Base-by-base conservation (phyloP, 2,888 invertebrate species). In the Amblyteles armatorius region DNA sequence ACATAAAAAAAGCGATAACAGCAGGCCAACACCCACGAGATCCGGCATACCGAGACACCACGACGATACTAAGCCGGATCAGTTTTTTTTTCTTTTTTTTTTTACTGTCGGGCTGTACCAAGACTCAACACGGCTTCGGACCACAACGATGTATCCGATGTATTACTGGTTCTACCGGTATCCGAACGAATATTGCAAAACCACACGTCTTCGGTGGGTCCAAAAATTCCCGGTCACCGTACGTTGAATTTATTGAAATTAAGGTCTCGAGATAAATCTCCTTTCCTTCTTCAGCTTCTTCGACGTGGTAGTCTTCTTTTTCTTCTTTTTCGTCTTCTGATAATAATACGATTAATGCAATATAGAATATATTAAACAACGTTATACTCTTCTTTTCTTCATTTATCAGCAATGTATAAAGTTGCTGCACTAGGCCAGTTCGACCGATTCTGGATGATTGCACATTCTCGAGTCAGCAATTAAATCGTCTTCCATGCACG, bases 141-240 rank as follows among this genome's bases (percentile, higher is more conserved):
- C 82, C 85, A 68, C 82, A 82, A 40, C 77, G 73, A 83, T 80
- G 85, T 50, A 65, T 60, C 60, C 60, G 60, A 60, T 60, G 29
- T 44, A 79, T 85, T 83, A 85, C 85, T 85, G 85, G 85, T 85
- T 83, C 73, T 80, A 85, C 85, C 85, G 85, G 83, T 85, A 85
- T 77, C 71, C 13, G 68, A 36, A 69, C 68, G 63, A 55, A 52
- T 72, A 80, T 85, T 80, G 76, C 83, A 67, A 80, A 85, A 83
- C 52, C 85, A 60, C 73, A 55, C 65, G 55, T 68, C 48, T 50
- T 22, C 55, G 68, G 55, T 68, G 50, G 50, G 19, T n/a, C n/a
- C 16, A 44, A 60, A n/a, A 71, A 68, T 77, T 83, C 55, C 33
- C 48, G n/a, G 52, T 55, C 52, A 67, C 67, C 40, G 52, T 55